A percentile compares a stretch with the other conserved stretches of the same genome.
Conservation (phyloP, 1,140 invertebrate species). For the Telenomus remus region DNA sequence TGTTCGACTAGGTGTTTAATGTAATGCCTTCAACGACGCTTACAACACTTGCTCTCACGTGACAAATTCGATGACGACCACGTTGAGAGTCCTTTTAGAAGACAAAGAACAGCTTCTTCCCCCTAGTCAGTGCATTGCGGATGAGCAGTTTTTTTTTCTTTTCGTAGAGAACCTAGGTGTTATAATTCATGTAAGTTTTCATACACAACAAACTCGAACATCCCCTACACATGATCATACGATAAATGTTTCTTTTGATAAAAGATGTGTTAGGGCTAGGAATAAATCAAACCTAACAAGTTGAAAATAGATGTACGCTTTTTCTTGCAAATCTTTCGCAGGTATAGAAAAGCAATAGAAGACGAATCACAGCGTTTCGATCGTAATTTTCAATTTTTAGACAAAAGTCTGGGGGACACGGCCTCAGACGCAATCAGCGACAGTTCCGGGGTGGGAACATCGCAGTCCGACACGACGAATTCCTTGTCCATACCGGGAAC, state of each 20-base stretch:
- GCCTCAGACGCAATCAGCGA: slow-evolving; percentile 91
- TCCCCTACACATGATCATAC: not conserved
- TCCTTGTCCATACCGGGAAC: slow-evolving; percentile 86
- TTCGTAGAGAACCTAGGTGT: slow-evolving; percentile 50
- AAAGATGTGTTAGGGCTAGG: too few relatives aligned
- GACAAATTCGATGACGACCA: slow-evolving; percentile 5
- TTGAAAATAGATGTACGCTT: too few relatives aligned
- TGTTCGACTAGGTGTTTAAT: slow-evolving; percentile 29
- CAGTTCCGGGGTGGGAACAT: slow-evolving; percentile 91
- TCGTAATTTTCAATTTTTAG: slow-evolving; percentile 76
- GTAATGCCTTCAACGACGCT: slow-evolving; percentile 25
- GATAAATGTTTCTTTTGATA: too few relatives aligned
- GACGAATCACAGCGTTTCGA: slow-evolving; percentile 16
- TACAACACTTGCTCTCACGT: not conserved
- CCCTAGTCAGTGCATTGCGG: slow-evolving; percentile 34
- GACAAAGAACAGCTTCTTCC: slow-evolving; percentile 28
- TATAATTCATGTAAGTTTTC: slow-evolving; percentile 36
- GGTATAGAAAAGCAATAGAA: not conserved
- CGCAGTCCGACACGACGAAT: slow-evolving; percentile 89
- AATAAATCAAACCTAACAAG: too few relatives aligned
- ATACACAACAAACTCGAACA: not conserved
- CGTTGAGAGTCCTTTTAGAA: slow-evolving; percentile 36
- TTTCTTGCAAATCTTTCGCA: not conserved
- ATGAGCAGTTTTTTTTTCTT: slow-evolving; percentile 38
- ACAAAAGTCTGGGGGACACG: slow-evolving; percentile 90